phyloP scores from a whole-genome alignment of 2,113 vertebrate species.

The Datnioides undecimradiatus region DNA sequence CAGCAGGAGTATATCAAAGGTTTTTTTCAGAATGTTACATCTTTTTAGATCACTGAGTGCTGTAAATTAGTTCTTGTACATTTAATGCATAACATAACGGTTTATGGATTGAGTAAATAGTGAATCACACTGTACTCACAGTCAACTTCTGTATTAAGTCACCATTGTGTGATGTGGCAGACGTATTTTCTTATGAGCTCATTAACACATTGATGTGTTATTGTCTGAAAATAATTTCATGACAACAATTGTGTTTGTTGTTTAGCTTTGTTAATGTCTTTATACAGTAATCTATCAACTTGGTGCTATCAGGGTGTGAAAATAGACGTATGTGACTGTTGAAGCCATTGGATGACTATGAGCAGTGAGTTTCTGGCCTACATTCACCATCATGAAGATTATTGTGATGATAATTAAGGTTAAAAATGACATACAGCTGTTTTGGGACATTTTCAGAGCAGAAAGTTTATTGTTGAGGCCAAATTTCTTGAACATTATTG shows the following conservation, averaged over 20 bases:
- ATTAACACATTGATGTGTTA: neutral
- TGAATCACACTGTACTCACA: constrained; percentile 13
- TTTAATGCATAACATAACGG: neutral
- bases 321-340: neutral
- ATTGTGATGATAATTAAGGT: too few relatives aligned
- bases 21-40: neutral
- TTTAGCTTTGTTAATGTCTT: neutral
- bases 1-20: neutral
- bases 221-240: neutral
- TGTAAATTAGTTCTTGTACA: constrained; percentile 10
- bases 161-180: neutral
- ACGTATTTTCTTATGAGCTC: neutral
- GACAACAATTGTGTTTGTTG: neutral
- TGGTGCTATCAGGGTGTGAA: constrained; percentile 20
- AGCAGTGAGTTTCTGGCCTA: neutral
- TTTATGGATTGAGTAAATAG: constrained; percentile 4
- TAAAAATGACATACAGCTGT: neutral
- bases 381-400: too few relatives aligned
- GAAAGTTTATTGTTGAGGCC: neutral
- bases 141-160: neutral
- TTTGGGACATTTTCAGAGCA: neutral
- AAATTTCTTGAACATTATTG: neutral
- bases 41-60: neutral
- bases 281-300: neutral
- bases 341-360: constrained; percentile 7